phyloP scores from a whole-genome alignment of 35 echinoderm and acorn worm genomes.

The Ophiothrix spiculata region DNA sequence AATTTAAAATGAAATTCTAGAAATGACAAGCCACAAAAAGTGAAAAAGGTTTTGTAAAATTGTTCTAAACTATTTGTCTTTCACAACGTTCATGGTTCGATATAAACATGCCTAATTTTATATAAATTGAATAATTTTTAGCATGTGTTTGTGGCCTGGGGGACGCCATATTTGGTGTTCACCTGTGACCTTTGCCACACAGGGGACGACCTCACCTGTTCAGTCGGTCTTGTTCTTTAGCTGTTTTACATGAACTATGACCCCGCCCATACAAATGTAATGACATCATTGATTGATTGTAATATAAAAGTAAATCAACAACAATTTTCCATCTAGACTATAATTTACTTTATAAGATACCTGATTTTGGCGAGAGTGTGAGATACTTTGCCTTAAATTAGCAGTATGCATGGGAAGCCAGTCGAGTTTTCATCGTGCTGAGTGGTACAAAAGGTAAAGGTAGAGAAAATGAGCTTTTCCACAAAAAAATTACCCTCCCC shows the following conservation, averaged over 20 bases:
- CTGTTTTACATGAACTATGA: neutral
- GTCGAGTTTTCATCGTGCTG: too few relatives aligned
- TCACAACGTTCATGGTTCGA: neutral
- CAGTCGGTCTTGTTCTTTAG: neutral
- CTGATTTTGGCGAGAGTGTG: neutral
- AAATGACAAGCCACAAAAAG: too few relatives aligned
- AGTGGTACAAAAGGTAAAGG: too few relatives aligned
- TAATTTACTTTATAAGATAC: neutral
- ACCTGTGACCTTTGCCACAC: neutral
- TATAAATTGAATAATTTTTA: neutral
- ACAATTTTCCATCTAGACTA: neutral
- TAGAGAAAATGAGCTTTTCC: too few relatives aligned
- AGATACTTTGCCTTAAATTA: neutral
- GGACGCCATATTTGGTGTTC: neutral
- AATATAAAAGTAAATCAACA: neutral
- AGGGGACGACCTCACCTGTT: neutral
- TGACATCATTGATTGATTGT: neutral
- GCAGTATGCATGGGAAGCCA: too few relatives aligned
- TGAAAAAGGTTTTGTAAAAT: neutral
- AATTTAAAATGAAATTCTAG: too few relatives aligned
- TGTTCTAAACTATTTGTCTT: neutral
- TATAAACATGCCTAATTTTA: neutral
- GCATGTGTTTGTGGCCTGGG: neutral
- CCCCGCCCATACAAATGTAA: neutral
- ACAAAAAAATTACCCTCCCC: too few relatives aligned